phyloP scores from a whole-genome alignment of 2,113 vertebrate genomes.

The Actinemys pallida region DNA sequence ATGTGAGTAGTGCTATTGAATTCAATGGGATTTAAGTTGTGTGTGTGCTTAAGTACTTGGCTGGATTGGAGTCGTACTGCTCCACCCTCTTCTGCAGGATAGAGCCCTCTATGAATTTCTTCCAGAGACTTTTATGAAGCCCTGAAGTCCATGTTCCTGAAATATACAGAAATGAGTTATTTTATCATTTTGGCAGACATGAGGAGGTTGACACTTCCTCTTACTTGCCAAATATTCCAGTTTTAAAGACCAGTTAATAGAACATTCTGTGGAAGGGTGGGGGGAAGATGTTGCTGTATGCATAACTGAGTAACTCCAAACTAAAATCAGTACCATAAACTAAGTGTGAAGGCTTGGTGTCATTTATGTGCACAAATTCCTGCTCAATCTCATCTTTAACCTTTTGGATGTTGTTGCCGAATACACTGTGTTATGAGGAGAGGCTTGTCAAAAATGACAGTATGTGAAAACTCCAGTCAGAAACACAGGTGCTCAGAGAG shows the following conservation, averaged over 20 bases:
- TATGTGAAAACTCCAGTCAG: constrained; percentile 9
- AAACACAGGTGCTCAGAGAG: accelerated
- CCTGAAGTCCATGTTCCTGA: neutral
- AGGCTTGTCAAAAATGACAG: neutral
- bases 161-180: constrained; percentile 26
- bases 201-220: neutral
- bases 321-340: accelerated
- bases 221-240: neutral
- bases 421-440: neutral
- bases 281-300: neutral
- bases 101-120: neutral
- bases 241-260: constrained; percentile 11
- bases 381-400: neutral
- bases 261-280: neutral
- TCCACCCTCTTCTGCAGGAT: constrained; percentile 11
- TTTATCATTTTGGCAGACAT: neutral
- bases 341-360: neutral
- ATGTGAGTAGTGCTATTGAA: constrained; percentile 13
- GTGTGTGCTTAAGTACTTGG: neutral
- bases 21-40: constrained; percentile 21
- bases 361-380: constrained; percentile 10
- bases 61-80: constrained; percentile 4
- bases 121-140: constrained; percentile 8
- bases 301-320: neutral
- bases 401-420: neutral